Evolutionary conservation across 1,140 invertebrate species (phyloP), one percentile per base, ranked within the genome.

Genomic region (Brachionus koreanus): DNA sequence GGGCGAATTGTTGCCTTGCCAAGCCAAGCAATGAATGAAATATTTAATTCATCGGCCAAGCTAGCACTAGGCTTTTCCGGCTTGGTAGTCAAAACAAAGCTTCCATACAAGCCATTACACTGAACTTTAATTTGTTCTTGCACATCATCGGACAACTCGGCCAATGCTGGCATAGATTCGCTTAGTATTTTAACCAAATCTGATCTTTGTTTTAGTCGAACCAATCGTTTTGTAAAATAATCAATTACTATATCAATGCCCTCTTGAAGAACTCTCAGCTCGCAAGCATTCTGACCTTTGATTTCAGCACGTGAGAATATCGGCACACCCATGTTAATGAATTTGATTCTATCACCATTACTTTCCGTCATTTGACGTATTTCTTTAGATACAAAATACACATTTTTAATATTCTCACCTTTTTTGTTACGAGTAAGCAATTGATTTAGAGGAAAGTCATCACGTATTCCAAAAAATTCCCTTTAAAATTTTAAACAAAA

Each of bases 261-360:
- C 12, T 79, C 76, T 61, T 79, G 76, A 25, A 37, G 19, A 25
- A 65, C 49, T 61, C 76, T 79, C 0, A 79, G 33, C 12, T 79
- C 61, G 23, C 33, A 37, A 13, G 35, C 39, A 16, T 43, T 61
- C 39, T 57, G 76, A 4, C 61, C 76, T 79, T 79, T 79, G 13
- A 79, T 79, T 61, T 79, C 76, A 23, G 76, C 76, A 13, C 61
- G 7, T 12, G 76, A 61, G 57, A 79, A 79, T 9, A 79, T 57
- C 5, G 76, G 76, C 19, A 79, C 76, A 42, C 76, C 76, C 76
- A 79, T 79, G 6, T 79, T 79, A n/a, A 79, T 79, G 29, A 79
- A 79, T 33, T 82, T 82, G 6, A 82, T 82, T 37, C 77, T 29
- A 82, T 82, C 77, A 37, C 57, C 29, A 42, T 82, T 82, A 16